Evolutionary conservation across 2,888 invertebrate species (phyloP), one percentile per base, ranked within the genome.

Genomic region (Lasiommata megera): DNA sequence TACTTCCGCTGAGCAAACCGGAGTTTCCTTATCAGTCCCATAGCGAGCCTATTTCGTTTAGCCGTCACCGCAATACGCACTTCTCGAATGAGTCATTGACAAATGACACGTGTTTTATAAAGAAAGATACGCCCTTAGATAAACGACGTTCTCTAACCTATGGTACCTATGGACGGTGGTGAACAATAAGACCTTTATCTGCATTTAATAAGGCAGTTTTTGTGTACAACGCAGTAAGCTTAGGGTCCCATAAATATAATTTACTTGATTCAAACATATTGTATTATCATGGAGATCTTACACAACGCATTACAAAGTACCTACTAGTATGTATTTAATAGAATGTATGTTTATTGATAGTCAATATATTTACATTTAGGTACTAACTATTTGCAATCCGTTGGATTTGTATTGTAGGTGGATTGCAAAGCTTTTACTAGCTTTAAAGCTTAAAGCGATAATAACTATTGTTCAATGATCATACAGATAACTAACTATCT

Each of bases 381-480:
- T n/a, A n/a, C 57, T 61, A 54, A 57, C 43, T 55, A 57, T 52
- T 54, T 60, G 52, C 55, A 62, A 57, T 58, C 58, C 56, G 52
- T 46, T 58, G 56, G 51, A 54, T 59, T 66, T 50, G 58, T 63
- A 61, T 60, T 63, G 62, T 57, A 48, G 46, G 41, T 18, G 60
- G 47, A 66, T 66, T 48, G 57, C 56, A 43, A 59, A 50, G 60
- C 56, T 63, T 65, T 59, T 64, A 60, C 58, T 55, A 50, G 59
- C 60, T 60, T 57, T 59, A 52, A 56, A 50, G 38, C 60, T 59
- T 62, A 57, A 59, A 56, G 64, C 64, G 44, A 63, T 38, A 31
- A 44, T 12, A 41, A 14, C 46, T 41, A 48, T 53, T 36, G 14
- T 47, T 48, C 18, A 47, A 53, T 60, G 52, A 40, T 38, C 14